A percentile compares a stretch with the other conserved stretches of the same genome.
Evolutionary conservation across 2,113 vertebrate genomes (phyloP).

Genomic region (Hippocampus abdominalis): DNA sequence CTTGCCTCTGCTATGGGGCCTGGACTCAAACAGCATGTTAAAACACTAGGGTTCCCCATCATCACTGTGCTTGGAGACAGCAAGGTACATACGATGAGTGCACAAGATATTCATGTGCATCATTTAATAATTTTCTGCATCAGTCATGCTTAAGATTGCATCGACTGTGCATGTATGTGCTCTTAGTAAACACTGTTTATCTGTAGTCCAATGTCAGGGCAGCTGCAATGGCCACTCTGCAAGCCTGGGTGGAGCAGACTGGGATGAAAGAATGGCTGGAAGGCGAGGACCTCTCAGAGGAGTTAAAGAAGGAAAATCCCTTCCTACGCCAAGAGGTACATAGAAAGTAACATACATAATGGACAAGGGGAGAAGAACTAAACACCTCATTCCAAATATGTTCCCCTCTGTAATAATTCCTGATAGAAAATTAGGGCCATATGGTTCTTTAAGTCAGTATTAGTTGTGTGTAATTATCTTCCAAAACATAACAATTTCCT

Average conservation of each 20-base stretch:
- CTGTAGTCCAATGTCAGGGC: constrained; percentile 82
- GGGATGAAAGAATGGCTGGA: constrained; percentile 98
- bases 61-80: constrained; percentile 94
- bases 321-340: constrained; percentile 92
- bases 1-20: constrained; percentile 88
- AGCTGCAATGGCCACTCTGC: constrained; percentile 86
- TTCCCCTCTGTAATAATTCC: not conserved
- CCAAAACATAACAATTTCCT: not conserved
- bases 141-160: not conserved
- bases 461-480: not conserved
- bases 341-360: not conserved
- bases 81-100: constrained; percentile 76
- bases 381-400: not conserved
- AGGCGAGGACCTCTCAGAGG: constrained; percentile 94
- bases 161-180: not conserved
- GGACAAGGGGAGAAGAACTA: not conserved
- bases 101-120: not conserved
- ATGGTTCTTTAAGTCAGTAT: not conserved
- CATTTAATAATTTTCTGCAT: not conserved
- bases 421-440: not conserved
- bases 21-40: constrained; percentile 89
- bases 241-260: constrained; percentile 93
- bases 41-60: constrained; percentile 84
- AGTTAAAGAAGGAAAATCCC: constrained; percentile 95
- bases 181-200: constrained; percentile 10